Evolutionary conservation across 2,888 invertebrate species (phyloP).

Genomic region (Cephus pulcher): DNA sequence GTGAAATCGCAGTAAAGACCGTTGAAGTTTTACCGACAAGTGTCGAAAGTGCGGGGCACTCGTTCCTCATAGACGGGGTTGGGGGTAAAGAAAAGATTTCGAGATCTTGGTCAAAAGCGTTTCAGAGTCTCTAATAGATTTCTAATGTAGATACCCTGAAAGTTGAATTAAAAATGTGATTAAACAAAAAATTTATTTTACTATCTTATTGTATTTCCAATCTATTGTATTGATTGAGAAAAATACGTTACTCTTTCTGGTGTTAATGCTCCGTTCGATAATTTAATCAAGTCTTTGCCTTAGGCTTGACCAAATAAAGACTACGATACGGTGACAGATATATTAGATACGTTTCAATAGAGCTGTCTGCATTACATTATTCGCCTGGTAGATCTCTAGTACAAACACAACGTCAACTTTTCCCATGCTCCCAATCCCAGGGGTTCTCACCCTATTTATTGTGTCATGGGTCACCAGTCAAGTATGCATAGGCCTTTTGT

Average conservation of each 20-base stretch:
- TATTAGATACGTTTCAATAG: conserved; percentile 63
- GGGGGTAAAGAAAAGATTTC: background rate
- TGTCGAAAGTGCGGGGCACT: conserved; percentile 29
- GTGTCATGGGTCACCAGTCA: background rate
- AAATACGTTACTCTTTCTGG: background rate
- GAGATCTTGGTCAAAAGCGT: background rate
- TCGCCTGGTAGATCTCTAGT: conserved; percentile 61
- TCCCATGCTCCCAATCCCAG: conserved; percentile 57
- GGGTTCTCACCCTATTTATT: conserved; percentile 44
- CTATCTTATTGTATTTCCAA: background rate
- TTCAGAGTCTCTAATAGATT: background rate
- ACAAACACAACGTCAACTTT: conserved; percentile 64
- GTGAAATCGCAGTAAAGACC: conserved; percentile 58
- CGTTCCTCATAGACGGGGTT: background rate
- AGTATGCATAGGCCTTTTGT: background rate
- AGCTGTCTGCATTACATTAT: conserved; percentile 62
- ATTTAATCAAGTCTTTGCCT: conserved; percentile 57
- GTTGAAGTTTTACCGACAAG: conserved; percentile 63
- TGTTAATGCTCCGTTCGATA: conserved; percentile 32
- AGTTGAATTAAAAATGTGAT: background rate
- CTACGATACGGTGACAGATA: conserved; percentile 56
- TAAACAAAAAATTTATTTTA: background rate
- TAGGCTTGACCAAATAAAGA: conserved; percentile 52
- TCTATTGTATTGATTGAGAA: background rate
- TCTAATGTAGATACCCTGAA: background rate